Percentiles rank a stretch among this genome's conserved stretches.
phyloP scores from a whole-genome alignment of 2,888 invertebrate genomes.

The Chrysolina oricalcia region DNA sequence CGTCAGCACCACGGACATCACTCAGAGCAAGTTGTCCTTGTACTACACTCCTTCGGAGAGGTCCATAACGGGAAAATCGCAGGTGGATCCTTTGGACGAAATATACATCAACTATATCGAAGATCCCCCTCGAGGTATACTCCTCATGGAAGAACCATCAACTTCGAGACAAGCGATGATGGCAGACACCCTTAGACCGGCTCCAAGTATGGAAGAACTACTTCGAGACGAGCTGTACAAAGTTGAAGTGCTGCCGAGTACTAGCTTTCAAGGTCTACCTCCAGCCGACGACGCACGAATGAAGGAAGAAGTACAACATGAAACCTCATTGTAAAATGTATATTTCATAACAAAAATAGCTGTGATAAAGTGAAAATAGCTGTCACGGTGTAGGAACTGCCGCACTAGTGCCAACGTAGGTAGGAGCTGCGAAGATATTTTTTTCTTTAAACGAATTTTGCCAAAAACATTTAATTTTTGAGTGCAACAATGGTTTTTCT shows the following conservation, averaged over 20 bases:
- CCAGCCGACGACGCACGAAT: conserved; percentile 67
- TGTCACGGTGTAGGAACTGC: conserved; percentile 65
- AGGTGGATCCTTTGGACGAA: conserved; percentile 72
- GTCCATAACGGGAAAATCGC: conserved; percentile 74
- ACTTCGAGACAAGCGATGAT: conserved; percentile 64
- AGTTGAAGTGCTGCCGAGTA: conserved; percentile 67
- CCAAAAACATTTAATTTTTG: conserved; percentile 45
- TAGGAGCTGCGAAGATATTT: conserved; percentile 44
- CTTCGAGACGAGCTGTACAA: conserved; percentile 28
- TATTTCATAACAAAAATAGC: conserved; percentile 42
- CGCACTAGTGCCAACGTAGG: conserved; percentile 64
- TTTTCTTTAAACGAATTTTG: conserved; percentile 41
- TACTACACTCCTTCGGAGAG: conserved; percentile 89
- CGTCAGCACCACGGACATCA: conserved; percentile 72
- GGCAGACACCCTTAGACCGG: conserved; percentile 63
- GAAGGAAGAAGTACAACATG: conserved; percentile 68
- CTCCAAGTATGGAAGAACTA: conserved; percentile 69
- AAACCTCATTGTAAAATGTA: conserved; percentile 66
- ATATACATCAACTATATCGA: conserved; percentile 82
- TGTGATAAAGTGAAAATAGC: conserved; percentile 65
- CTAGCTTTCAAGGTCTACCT: conserved; percentile 73
- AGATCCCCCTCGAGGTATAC: conserved; percentile 56
- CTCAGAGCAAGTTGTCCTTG: conserved; percentile 81
- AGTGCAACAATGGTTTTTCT: conserved; percentile 42
- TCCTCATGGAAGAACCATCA: conserved; percentile 62